These are phyloP conservation scores for Coreoperca whiteheadi DNA, from an alignment of 2,113 vertebrate genomes.

Conservation along the genomic window DNA sequence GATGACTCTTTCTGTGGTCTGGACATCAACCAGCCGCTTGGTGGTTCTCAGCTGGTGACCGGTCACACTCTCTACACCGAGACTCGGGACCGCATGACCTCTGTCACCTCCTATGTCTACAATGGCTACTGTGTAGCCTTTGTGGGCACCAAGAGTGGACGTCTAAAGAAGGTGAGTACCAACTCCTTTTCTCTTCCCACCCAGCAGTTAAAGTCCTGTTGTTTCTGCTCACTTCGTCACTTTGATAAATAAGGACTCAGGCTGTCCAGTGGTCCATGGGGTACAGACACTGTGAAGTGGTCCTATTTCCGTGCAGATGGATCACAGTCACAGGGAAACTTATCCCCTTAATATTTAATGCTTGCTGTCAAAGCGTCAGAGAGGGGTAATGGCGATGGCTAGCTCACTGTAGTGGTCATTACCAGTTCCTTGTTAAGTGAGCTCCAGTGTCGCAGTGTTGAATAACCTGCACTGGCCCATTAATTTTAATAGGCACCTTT, in stretches of 20 bases:
- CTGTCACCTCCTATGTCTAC: constrained; percentile 96
- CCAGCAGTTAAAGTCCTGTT: constrained; percentile 19
- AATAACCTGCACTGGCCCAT: constrained; percentile 70
- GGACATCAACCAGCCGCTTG: constrained; percentile 98
- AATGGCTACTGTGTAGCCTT: constrained; percentile 97
- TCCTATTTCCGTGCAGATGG: constrained; percentile 59
- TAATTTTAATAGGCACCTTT: constrained; percentile 80
- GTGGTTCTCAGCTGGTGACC: constrained; percentile 93
- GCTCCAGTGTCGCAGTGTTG: constrained; percentile 56
- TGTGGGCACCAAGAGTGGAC: constrained; percentile 96
- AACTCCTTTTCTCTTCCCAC: neutral
- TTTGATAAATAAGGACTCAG: neutral
- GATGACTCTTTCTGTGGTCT: constrained; percentile 98
- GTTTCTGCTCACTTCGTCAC: constrained; percentile 26
- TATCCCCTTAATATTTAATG: constrained; percentile 72
- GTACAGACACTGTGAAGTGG: constrained; percentile 44
- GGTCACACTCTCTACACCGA: constrained; percentile 94
- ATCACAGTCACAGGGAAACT: constrained; percentile 61
- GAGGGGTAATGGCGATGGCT: constrained; percentile 41
- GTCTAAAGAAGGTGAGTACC: constrained; percentile 93
- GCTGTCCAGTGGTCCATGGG: constrained; percentile 33
- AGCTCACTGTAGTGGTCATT: constrained; percentile 63
- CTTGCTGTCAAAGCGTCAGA: constrained; percentile 54
- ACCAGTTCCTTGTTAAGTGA: constrained; percentile 61
- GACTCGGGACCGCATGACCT: constrained; percentile 94